These are phyloP conservation scores for Spicauda simplicius DNA, from an alignment of 2,888 invertebrate genomes.

Conservation along the genomic window DNA sequence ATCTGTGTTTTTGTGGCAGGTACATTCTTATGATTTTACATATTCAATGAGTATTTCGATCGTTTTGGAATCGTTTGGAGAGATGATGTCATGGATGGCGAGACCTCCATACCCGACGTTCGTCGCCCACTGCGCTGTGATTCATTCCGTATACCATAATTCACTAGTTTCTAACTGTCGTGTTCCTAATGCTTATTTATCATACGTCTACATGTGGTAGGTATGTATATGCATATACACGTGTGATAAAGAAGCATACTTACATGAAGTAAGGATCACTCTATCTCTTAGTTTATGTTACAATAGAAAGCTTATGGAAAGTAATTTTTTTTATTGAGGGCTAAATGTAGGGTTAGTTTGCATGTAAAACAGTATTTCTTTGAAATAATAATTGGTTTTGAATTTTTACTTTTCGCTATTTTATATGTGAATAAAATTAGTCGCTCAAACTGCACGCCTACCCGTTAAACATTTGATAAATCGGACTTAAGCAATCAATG, in stretches of 20 bases:
- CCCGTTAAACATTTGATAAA: not conserved
- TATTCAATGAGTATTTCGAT: constrained; percentile 8
- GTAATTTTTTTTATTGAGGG: no score
- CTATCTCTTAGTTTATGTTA: no score
- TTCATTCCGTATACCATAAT: constrained; percentile 42
- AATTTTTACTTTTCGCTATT: no score
- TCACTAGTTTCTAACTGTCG: constrained; percentile 38
- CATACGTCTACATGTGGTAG: not conserved
- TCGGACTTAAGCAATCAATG: not conserved
- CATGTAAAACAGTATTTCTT: no score
- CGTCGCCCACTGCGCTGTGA: constrained; percentile 45
- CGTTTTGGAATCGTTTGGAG: constrained; percentile 14
- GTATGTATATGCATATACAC: not conserved
- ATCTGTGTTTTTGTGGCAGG: not conserved
- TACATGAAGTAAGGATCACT: no score
- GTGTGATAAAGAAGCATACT: no score
- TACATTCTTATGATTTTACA: not conserved
- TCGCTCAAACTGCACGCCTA: no score
- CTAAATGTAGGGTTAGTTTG: no score
- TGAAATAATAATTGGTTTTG: no score
- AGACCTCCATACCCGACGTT: constrained; percentile 39
- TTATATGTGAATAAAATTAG: no score
- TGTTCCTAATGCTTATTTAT: constrained; percentile 19
- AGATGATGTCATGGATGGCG: constrained; percentile 30
- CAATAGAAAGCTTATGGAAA: no score